Conservation (phyloP, 2,113 vertebrate species). For the Actinemys pallida region DNA sequence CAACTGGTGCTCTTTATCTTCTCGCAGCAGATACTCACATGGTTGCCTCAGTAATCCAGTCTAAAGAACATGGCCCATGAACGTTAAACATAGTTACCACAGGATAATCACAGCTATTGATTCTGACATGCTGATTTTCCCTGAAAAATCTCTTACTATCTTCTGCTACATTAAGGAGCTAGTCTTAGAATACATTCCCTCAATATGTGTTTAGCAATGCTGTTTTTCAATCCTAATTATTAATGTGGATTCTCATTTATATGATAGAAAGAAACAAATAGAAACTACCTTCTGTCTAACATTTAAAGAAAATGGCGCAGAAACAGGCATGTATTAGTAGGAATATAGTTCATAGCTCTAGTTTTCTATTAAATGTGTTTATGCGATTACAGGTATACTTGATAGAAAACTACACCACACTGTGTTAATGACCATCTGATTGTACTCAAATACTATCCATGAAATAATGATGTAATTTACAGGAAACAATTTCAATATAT, state of each 20-base stretch:
- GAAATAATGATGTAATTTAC: background rate
- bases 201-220: background rate
- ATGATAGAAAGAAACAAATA: background rate
- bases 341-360: fast-evolving
- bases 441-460: background rate
- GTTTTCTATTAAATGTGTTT: fast-evolving
- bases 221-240: background rate
- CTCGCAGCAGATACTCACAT: conserved; percentile 49
- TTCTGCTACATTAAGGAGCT: background rate
- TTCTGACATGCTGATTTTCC: conserved; percentile 29
- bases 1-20: conserved; percentile 62
- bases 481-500: background rate
- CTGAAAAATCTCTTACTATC: conserved; percentile 1
- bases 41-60: conserved; percentile 31
- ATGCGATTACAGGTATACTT: fast-evolving
- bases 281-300: fast-evolving
- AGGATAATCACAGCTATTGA: conserved; percentile 51
- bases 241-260: background rate
- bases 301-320: background rate
- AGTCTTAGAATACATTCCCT: background rate
- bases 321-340: fast-evolving
- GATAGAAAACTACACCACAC: fast-evolving
- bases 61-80: conserved; percentile 7
- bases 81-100: conserved; percentile 15
- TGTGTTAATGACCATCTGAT: background rate